Percentiles rank a stretch among this genome's conserved stretches.
Conservation (phyloP, 2,888 invertebrate species). For the Rhabditoides inermis region DNA sequence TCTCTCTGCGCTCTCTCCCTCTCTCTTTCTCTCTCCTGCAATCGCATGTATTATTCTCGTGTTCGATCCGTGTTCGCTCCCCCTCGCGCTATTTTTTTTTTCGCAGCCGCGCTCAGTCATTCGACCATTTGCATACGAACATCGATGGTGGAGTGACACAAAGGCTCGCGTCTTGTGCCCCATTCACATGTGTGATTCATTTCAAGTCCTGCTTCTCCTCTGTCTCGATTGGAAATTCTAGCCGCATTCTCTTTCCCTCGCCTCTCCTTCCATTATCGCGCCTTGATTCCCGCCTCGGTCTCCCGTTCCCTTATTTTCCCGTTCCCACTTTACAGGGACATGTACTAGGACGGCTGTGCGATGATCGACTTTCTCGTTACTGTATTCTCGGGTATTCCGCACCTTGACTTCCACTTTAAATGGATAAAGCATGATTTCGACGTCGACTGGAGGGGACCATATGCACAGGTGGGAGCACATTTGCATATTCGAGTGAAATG, state of each 20-base stretch:
- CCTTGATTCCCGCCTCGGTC: neutral
- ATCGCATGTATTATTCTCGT: neutral
- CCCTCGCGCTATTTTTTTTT: neutral
- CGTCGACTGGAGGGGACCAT: conserved; percentile 30
- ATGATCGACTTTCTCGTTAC: conserved; percentile 20
- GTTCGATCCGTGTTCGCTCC: neutral
- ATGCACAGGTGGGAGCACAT: conserved; percentile 26
- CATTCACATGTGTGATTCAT: no score
- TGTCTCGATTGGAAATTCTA: no score
- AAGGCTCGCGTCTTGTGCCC: neutral
- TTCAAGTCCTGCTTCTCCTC: neutral
- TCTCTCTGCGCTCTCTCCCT: neutral
- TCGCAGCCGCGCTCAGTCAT: no score
- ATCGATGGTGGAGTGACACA: no score
- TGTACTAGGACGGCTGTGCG: conserved; percentile 13
- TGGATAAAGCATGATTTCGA: conserved; percentile 28
- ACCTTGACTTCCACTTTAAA: conserved; percentile 38
- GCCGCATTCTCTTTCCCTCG: neutral
- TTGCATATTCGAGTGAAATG: neutral
- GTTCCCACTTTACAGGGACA: conserved; percentile 6
- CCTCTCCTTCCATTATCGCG: neutral
- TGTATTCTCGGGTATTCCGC: conserved; percentile 26
- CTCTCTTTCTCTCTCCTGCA: neutral
- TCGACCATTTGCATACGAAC: no score
- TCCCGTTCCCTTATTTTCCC: neutral